phyloP scores from a whole-genome alignment of 2,113 vertebrate genomes.

The Xiphophorus hellerii region DNA sequence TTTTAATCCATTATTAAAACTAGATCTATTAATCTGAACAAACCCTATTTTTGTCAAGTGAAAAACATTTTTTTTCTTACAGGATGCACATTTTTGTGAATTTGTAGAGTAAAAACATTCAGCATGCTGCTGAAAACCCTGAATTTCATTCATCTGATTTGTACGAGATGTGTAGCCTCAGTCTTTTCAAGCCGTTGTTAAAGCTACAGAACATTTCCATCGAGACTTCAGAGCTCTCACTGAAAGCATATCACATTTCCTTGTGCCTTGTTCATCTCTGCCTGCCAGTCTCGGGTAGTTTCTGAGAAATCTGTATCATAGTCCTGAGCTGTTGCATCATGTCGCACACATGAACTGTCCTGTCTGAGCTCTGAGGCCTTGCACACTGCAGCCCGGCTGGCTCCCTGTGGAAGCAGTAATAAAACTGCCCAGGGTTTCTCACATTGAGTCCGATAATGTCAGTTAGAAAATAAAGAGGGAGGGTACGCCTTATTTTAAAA shows the following conservation, averaged over 20 bases:
- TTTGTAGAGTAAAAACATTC: neutral
- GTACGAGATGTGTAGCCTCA: neutral
- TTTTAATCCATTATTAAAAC: too few species aligned
- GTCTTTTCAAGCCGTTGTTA: conserved; percentile 4
- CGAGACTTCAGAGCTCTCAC: conserved; percentile 6
- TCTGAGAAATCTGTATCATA: conserved; percentile 25
- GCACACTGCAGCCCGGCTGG: conserved; percentile 8
- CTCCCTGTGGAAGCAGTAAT: conserved; percentile 1
- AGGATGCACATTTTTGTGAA: neutral
- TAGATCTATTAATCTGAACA: too few species aligned
- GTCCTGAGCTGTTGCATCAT: conserved; percentile 16
- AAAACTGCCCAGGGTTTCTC: neutral
- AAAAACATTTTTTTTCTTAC: neutral
- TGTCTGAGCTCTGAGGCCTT: conserved; percentile 13
- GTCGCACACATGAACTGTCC: conserved; percentile 15
- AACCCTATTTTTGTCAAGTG: neutral
- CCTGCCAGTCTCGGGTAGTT: neutral
- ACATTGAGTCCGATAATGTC: neutral
- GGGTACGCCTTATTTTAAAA: neutral
- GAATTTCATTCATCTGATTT: neutral
- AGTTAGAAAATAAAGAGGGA: neutral
- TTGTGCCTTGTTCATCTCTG: conserved; percentile 14
- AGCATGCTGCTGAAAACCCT: neutral
- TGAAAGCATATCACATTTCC: conserved; percentile 20
- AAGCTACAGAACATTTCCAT: conserved; percentile 12